Base-by-base conservation (phyloP, 2,888 invertebrate genomes). In the Drepanosiphum platanoidis region DNA sequence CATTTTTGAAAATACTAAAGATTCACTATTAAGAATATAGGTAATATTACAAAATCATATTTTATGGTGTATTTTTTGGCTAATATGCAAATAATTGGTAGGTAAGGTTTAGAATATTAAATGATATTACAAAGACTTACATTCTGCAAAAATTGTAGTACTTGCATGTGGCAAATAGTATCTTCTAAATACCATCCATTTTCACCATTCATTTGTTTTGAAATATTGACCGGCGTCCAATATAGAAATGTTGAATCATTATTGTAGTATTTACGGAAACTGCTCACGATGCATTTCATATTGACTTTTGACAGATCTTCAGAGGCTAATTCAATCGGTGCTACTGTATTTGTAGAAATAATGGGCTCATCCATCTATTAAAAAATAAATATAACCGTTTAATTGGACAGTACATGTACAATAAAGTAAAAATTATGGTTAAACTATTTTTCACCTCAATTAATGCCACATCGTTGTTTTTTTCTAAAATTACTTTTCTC, bases 381-480 rank as follows among this genome's bases (percentile, higher is more conserved):
- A 8, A 8, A 64, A 61, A 52, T 52, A 64, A 9, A 18, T 36
- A 7, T 32, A 11, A 34, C 11, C n/a, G n/a, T n/a, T n/a, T n/a
- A n/a, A n/a, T n/a, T n/a, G n/a, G n/a, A n/a, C n/a, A n/a, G n/a
- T n/a, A n/a, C n/a, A 52, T 8, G 0, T 46, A 18, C 7, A 11
- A 11, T 32, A 52, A 46, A 18, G 9, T 1, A 15, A n/a, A 22
- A 30, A 9, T 46, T 75, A 3, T n/a, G 66, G 2, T 79, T 8
- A 66, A 68, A 32, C 1, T 71, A 13, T 52, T 58, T 18, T 5
- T 52, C 64, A 83, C 82, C 34, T 83, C 11, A 13, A 83, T 83
- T 32, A 83, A 74, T 8, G 82, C 42, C 15, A 83, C 18, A 30
- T 30, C 34, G n/a, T 27, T n/a, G n/a, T 72, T 58, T 61, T 30